Evolutionary conservation across 1,140 invertebrate genomes (phyloP), one percentile per base, ranked within the genome.

Genomic region (Drosophila lacertosa): DNA sequence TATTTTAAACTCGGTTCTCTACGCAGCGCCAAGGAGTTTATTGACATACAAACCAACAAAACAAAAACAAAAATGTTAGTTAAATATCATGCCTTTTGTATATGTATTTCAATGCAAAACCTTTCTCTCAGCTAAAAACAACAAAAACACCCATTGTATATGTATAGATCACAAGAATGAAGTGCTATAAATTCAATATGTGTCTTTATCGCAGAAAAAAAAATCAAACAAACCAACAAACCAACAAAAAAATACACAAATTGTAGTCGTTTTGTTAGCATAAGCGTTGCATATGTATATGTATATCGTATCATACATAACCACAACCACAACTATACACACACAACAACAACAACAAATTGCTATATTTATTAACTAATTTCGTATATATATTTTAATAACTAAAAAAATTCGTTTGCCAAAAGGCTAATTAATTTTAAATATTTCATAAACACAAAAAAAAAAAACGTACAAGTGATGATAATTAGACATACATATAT

Each of bases 381-480:
- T 68, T 70, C 47, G 59, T 67, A 39, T 58, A 13, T 1, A 20
- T 13, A 47, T 47, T 47, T 47, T 9, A 51, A 35, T 26, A 39
- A 35, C 20, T 24, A 54, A 22, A 54, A 22, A 7, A 54, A 26
- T 24, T 54, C 13, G 13, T 54, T 37, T 24, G 53, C 62, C 53
- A n/a, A 44, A 71, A 39, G 69, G 57, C 55, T 50, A 58, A 67
- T 42, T 57, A 33, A 67, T 50, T 71, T 77, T 64, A 33, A 55
- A 11, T 32, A 47, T 48, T 68, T 63, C 70, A 67, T 71, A 62
- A 22, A 75, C 57, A 37, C 54, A 13, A 24, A 33, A 22, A 20
- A 3, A n/a, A 22, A 26, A 45, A 57, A 81, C 72, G 77, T 81
- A 73, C 67, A 81, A 81, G 77, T 81, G 77, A 68, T 81, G 73